A percentile compares a stretch with the other conserved stretches of the same genome.
These are phyloP conservation scores for Cyphomyrus discorhynchus DNA, from an alignment of 2,113 vertebrate genomes.

Conservation along the genomic window DNA sequence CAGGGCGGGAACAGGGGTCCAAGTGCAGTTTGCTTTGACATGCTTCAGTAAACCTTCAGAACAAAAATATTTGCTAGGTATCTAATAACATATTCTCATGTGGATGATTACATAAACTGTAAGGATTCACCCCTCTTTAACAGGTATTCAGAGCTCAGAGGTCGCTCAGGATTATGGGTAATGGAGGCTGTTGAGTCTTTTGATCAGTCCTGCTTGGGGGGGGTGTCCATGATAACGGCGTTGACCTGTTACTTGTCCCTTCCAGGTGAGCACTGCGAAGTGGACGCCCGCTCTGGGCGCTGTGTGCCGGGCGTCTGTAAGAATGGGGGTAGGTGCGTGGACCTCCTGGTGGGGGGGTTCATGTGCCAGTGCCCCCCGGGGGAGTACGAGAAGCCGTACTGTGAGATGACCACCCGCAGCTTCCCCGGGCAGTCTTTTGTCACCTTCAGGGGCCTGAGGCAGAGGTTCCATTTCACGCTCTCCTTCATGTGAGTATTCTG, in stretches of 20 bases:
- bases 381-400: slow-evolving; percentile 86
- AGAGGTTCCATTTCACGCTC: slow-evolving; percentile 90
- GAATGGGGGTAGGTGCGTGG: slow-evolving; percentile 84
- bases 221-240: not conserved
- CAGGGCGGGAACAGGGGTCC: not conserved
- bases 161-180: not conserved
- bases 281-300: slow-evolving; percentile 71
- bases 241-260: not conserved
- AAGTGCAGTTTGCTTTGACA: not conserved
- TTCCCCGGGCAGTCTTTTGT: slow-evolving; percentile 83
- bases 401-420: slow-evolving; percentile 85
- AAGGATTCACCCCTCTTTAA: not conserved
- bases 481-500: slow-evolving; percentile 78
- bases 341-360: slow-evolving; percentile 83
- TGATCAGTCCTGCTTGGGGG: not conserved
- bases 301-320: slow-evolving; percentile 78
- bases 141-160: not conserved
- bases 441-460: slow-evolving; percentile 86
- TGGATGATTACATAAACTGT: not conserved
- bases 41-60: not conserved
- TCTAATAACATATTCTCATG: not conserved
- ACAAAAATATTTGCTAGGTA: not conserved
- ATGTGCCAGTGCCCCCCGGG: slow-evolving; percentile 78
- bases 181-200: not conserved
- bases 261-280: slow-evolving; percentile 80